Percentiles rank a stretch among this genome's conserved stretches.
Conservation (phyloP, 2,888 invertebrate species). For the Proisotoma minuta region DNA sequence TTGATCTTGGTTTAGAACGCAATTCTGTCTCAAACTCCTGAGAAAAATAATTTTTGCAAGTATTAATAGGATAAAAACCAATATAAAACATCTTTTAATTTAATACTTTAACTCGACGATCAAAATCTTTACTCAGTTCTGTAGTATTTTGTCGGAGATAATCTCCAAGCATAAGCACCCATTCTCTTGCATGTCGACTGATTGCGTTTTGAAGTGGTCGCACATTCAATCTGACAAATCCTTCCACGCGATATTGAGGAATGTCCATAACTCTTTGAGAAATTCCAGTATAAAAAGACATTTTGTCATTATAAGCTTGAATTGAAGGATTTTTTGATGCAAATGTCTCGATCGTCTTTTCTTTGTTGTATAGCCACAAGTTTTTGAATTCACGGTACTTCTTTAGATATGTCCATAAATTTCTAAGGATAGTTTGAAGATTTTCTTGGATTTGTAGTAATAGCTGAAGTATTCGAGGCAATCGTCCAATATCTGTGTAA, state of each 20-base stretch:
- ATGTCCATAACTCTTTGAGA: conserved; percentile 63
- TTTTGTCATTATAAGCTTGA: conserved; percentile 72
- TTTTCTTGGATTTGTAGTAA: conserved; percentile 40
- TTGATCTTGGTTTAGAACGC: conserved; percentile 69
- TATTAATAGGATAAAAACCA: background rate
- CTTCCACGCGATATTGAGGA: conserved; percentile 61
- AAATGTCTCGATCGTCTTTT: conserved; percentile 70
- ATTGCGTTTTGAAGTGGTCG: conserved; percentile 65
- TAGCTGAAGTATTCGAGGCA: conserved; percentile 58
- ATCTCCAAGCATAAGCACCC: conserved; percentile 70
- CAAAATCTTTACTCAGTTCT: conserved; percentile 64
- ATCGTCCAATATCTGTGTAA: conserved; percentile 71
- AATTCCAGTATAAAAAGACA: conserved; percentile 74
- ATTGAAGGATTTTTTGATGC: conserved; percentile 62
- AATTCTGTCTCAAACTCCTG: conserved; percentile 62
- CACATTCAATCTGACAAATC: conserved; percentile 67
- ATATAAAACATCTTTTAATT: conserved; percentile 55
- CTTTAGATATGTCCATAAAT: conserved; percentile 39
- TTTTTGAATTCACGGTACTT: conserved; percentile 65
- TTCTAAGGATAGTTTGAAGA: conserved; percentile 30
- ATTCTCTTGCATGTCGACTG: conserved; percentile 69
- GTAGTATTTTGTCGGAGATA: conserved; percentile 65
- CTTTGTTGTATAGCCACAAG: conserved; percentile 73
- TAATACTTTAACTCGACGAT: conserved; percentile 46
- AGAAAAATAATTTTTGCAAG: conserved; percentile 30